Base-by-base conservation (phyloP, 2,797 vertebrate species). In the Sebastes alutus region DNA sequence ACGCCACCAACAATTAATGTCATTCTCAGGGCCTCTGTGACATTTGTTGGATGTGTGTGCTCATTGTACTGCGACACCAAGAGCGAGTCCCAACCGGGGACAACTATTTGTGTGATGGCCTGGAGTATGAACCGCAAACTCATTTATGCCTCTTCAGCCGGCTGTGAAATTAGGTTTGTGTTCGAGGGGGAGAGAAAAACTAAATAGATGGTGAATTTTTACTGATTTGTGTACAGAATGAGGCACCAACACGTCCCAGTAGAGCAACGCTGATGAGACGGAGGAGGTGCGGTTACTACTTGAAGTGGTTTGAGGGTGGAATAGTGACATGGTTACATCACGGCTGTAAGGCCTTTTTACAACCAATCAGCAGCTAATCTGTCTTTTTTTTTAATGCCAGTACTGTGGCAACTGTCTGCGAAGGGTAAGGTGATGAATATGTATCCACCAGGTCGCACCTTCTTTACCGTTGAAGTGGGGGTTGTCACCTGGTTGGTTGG, bases 401-500 rank as follows among this genome's bases (percentile, higher is more conserved):
- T 2, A 16, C 22, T 30, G 63, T 3, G 33, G 62, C 35, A 18
- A 64, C 73, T 54, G 6, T 58, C 59, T 60, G 71, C 4, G 5
- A 14, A 18, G 27, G 42, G 25, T 6, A n/a, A 30, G 67, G 29
- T 33, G 52, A n/a, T 8, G 35, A 63, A 59, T 5, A 4, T n/a
- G 25, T 7, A 46, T 74, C 76, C 64, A 32, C 66, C 63, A 56
- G 75, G 59, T 77, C 87, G 22, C 98, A 99, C 99, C 98, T 99
- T 99, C 92, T 98, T 99, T 69, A 97, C 78, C 42, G 98, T 97
- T 64, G 98, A 99, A 29, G 97, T 95, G 81, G 98, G 98, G 75
- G 96, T 96, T 58, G 97, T 97, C 86, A 97, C 95, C 93, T 97
- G 97, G 86, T 96, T 97, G 89, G 96, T 94, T 1, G 96, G 96